Conservation (phyloP, 2,797 vertebrate species). For the Propithecus deckenii region DNA sequence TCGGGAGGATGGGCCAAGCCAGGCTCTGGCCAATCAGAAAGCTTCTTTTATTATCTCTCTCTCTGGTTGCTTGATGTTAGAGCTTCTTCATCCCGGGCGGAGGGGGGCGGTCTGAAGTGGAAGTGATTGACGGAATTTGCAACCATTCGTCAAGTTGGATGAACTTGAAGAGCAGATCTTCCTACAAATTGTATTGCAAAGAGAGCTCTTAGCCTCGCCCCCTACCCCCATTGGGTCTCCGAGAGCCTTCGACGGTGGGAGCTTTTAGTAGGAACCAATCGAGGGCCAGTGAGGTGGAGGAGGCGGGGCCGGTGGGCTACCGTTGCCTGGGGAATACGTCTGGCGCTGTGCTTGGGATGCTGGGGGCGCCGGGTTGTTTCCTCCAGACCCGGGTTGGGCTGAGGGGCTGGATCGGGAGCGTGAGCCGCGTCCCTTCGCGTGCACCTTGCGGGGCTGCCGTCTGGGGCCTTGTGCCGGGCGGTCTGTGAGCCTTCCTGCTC, state of each 20-base stretch:
- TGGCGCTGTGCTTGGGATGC: rapidly evolving
- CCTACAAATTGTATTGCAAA: background rate
- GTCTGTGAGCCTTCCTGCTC: background rate
- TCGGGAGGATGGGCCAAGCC: background rate
- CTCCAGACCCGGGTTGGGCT: rapidly evolving
- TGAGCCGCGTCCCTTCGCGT: background rate
- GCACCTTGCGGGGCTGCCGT: background rate
- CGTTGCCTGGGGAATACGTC: rapidly evolving
- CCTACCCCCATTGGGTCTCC: background rate
- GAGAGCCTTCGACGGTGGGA: background rate
- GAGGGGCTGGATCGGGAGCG: background rate
- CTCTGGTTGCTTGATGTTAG: background rate
- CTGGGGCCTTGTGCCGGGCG: background rate
- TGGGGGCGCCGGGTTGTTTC: rapidly evolving
- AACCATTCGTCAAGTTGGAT: slow-evolving; percentile 4
- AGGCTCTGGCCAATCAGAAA: slow-evolving; percentile 61
- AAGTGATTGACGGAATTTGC: background rate
- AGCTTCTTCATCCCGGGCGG: background rate
- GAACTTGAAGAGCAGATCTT: background rate
- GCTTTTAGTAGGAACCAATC: slow-evolving; percentile 50
- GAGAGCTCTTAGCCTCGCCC: background rate
- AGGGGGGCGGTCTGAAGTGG: background rate
- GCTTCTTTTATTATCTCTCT: background rate
- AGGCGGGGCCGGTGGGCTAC: background rate
- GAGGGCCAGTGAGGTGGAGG: background rate